Base-by-base conservation (phyloP, 2,888 invertebrate genomes). In the Microplitis manilae region DNA sequence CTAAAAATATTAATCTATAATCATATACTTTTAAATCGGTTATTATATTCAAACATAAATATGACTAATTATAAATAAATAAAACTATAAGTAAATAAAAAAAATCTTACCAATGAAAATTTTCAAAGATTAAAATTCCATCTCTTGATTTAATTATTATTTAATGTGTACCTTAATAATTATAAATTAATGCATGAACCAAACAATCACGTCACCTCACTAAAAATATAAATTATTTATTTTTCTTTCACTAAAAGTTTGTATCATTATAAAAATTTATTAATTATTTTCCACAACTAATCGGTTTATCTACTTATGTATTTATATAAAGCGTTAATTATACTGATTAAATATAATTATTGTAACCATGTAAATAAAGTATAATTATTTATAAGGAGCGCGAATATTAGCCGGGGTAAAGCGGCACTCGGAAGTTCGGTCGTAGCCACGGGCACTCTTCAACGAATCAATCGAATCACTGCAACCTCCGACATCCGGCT, bases 381-480 rank as follows among this genome's bases (percentile, higher is more conserved):
- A 13, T 50, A 50, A 50, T 50, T 50, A 50, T 50, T 50, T 50
- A 13, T 8, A 50, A 50, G 4, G 50, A 50, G 50, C 50, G 70
- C 50, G 30, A 70, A 68, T 60, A 69, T 39, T 64, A 71, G 60
- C 68, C 75, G 67, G 39, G 68, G 75, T 64, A 82, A 78, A 81
- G 79, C 83, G 83, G 79, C 86, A 87, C 87, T 87, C 86, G 87
- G 87, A 87, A 87, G 86, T 85, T 83, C 82, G 82, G 69, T 72
- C 73, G 83, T 83, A 84, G 85, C 83, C 81, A 83, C 81, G 81
- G 78, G 78, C 81, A 84, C 85, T 85, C 84, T 87, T 85, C 82
- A 84, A 81, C 85, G 84, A 86, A 85, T 86, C 84, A 84, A 85
- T 84, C 84, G 85, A 85, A 86, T 87, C 86, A 85, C 84, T 84